These are phyloP conservation scores for Hippolais icterina DNA, from an alignment of 2,113 vertebrate genomes.

Conservation along the genomic window DNA sequence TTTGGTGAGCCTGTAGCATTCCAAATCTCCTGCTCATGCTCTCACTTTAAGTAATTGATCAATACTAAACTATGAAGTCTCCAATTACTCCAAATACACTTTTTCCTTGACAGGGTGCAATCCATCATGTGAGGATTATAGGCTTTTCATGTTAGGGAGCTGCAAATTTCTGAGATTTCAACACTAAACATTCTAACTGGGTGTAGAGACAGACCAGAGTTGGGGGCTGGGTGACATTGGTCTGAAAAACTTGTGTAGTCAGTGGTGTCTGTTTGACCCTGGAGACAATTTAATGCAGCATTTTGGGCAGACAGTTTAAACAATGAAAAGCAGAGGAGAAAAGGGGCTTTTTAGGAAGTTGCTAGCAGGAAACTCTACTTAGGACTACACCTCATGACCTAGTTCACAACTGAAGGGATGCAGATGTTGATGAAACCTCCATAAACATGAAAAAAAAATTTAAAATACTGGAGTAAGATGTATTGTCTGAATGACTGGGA, in stretches of 20 bases:
- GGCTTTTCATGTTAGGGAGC: neutral
- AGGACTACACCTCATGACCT: neutral
- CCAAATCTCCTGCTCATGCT: neutral
- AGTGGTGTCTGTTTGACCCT: neutral
- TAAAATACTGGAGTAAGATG: neutral
- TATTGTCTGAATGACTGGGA: neutral
- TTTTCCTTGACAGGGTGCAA: neutral
- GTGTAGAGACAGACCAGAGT: accelerated
- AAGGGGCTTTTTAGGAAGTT: neutral
- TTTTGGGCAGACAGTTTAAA: neutral
- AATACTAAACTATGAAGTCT: neutral
- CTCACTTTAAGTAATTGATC: neutral
- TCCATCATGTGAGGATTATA: neutral
- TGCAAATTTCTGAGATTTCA: neutral
- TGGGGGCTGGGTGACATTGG: neutral
- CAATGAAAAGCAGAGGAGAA: neutral
- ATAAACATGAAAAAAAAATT: neutral
- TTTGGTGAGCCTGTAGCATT: neutral
- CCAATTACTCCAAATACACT: neutral
- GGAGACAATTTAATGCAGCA: neutral
- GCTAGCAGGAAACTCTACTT: neutral
- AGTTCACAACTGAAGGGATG: neutral
- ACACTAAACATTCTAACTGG: neutral
- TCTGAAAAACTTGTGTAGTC: neutral
- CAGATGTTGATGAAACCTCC: neutral